Conservation (phyloP, 2,113 vertebrate species). For the Colossoma macropomum region DNA sequence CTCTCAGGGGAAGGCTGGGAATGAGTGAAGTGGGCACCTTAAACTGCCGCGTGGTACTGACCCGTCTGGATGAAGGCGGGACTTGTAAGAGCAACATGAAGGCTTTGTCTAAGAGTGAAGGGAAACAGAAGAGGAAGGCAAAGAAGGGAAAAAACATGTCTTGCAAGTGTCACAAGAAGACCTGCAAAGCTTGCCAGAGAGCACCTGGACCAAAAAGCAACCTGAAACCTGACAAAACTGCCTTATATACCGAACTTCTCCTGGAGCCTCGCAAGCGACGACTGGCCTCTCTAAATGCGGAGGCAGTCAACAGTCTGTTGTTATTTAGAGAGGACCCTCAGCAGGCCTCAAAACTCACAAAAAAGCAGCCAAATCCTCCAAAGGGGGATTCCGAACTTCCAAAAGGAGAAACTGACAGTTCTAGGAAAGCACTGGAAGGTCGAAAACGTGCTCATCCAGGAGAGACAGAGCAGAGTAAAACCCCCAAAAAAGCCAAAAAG, state of each 20-base stretch:
- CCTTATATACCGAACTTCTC: slow-evolving; percentile 60
- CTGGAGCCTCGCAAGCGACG: slow-evolving; percentile 88
- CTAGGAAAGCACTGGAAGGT: slow-evolving; percentile 52
- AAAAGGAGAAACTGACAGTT: slow-evolving; percentile 63
- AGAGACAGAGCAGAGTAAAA: slow-evolving; percentile 52
- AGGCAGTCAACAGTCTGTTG: slow-evolving; percentile 94
- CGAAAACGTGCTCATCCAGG: slow-evolving; percentile 63
- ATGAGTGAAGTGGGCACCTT: slow-evolving; percentile 64
- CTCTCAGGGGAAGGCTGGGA: slow-evolving; percentile 73
- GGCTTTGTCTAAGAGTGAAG: slow-evolving; percentile 51
- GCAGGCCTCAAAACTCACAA: slow-evolving; percentile 53
- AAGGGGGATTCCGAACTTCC: slow-evolving; percentile 65
- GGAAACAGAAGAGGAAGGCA: slow-evolving; percentile 56
- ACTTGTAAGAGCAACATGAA: slow-evolving; percentile 49
- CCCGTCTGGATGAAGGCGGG: slow-evolving; percentile 82
- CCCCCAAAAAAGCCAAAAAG: slow-evolving; percentile 66
- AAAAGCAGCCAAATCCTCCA: slow-evolving; percentile 70
- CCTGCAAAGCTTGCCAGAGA: slow-evolving; percentile 55
- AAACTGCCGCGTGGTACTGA: slow-evolving; percentile 90
- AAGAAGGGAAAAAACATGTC: slow-evolving; percentile 70
- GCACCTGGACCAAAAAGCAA: slow-evolving; percentile 71
- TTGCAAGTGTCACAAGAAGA: slow-evolving; percentile 60
- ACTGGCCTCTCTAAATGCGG: slow-evolving; percentile 95
- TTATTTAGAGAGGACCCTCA: slow-evolving; percentile 82
- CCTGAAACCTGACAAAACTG: slow-evolving; percentile 64